These are phyloP conservation scores for Penelope pileata DNA, from an alignment of 2,113 vertebrate species.

Conservation along the genomic window DNA sequence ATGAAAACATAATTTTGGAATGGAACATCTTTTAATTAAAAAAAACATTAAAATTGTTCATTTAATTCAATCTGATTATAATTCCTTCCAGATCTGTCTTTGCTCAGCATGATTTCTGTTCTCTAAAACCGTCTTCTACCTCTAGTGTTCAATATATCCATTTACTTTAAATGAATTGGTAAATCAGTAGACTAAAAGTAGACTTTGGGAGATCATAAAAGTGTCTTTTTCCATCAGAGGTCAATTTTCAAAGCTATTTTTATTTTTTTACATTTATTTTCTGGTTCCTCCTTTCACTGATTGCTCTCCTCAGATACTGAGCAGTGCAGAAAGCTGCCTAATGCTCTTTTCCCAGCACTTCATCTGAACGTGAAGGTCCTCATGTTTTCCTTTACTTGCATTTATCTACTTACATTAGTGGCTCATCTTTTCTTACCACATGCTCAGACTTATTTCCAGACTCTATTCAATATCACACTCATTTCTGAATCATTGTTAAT, in stretches of 20 bases:
- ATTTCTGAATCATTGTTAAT: not conserved
- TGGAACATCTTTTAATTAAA: not conserved
- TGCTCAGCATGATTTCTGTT: not conserved
- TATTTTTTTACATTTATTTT: not conserved
- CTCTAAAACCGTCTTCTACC: not conserved
- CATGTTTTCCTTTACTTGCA: not conserved
- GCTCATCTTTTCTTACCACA: not conserved
- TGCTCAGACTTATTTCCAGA: not conserved
- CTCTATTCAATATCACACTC: not conserved
- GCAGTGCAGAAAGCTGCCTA: not conserved
- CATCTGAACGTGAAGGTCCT: not conserved
- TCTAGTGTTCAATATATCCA: not conserved
- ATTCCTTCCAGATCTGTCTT: conserved; percentile 8
- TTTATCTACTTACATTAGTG: not conserved
- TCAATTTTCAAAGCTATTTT: not conserved
- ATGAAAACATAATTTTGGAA: not conserved
- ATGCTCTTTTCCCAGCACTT: not conserved
- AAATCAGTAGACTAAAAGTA: not conserved
- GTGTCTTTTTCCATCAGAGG: not conserved
- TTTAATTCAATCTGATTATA: not conserved
- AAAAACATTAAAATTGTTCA: not conserved
- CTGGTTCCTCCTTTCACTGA: not conserved
- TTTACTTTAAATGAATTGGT: not conserved
- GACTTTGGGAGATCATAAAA: not conserved
- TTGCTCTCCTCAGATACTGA: not conserved